These are phyloP conservation scores for Ophonus ardosiacus DNA, from an alignment of 2,888 invertebrate species.

Conservation along the genomic window DNA sequence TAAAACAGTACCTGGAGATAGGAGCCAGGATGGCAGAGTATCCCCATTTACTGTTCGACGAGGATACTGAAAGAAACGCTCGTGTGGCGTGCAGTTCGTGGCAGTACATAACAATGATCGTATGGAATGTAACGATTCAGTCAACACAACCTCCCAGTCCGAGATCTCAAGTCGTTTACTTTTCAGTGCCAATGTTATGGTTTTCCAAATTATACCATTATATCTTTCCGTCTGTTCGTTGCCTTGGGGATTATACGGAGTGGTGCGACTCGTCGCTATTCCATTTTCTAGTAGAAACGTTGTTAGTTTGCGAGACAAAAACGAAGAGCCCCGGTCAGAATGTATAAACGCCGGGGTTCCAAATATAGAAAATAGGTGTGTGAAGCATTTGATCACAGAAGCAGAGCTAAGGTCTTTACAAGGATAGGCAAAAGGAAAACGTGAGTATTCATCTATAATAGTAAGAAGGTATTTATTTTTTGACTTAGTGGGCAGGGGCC, in stretches of 20 bases:
- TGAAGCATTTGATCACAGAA: slow-evolving; percentile 45
- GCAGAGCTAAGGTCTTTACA: too few relatives aligned
- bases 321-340: slow-evolving; percentile 65
- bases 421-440: too few relatives aligned
- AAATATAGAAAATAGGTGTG: slow-evolving; percentile 65
- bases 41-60: not conserved
- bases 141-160: slow-evolving; percentile 64
- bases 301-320: slow-evolving; percentile 65
- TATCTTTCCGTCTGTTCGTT: slow-evolving; percentile 65
- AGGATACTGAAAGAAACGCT: not conserved
- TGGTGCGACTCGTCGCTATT: too few relatives aligned
- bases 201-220: slow-evolving; percentile 66
- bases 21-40: too few relatives aligned
- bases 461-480: too few relatives aligned
- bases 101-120: slow-evolving; percentile 65
- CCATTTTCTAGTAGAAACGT: slow-evolving; percentile 54
- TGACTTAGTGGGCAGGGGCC: too few relatives aligned
- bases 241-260: slow-evolving; percentile 66
- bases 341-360: slow-evolving; percentile 66
- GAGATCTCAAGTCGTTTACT: slow-evolving; percentile 21
- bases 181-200: slow-evolving; percentile 64
- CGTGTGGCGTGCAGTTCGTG: slow-evolving; percentile 65
- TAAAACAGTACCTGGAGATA: too few relatives aligned
- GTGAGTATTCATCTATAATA: too few relatives aligned
- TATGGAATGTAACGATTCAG: slow-evolving; percentile 65